phyloP scores from a whole-genome alignment of 1,140 invertebrate species.

The Ericerus pela region DNA sequence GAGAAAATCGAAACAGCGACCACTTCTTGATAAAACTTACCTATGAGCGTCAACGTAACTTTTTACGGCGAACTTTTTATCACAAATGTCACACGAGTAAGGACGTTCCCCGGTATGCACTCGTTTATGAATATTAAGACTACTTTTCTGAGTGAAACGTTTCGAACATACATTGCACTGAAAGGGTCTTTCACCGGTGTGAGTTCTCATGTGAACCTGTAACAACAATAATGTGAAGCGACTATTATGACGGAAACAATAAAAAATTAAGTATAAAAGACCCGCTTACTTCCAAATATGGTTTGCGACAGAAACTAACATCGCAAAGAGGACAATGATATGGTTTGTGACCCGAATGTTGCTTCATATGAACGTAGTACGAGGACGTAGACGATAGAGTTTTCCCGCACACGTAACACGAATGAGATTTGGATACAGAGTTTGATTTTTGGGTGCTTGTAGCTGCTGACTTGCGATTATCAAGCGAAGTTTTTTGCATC shows the following conservation, averaged over 20 bases:
- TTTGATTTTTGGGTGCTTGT: neutral
- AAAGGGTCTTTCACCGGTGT: constrained; percentile 24
- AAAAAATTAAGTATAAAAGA: neutral
- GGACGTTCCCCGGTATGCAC: constrained; percentile 39
- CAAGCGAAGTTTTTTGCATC: no score
- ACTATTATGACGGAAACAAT: neutral
- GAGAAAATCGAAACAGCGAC: neutral
- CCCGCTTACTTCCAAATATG: constrained; percentile 45
- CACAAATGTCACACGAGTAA: constrained; percentile 57
- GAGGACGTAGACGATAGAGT: constrained; percentile 55
- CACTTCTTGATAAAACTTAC: constrained; percentile 24
- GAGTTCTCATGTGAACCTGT: constrained; percentile 22
- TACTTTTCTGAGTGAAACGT: constrained; percentile 27
- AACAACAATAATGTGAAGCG: neutral
- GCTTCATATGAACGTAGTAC: constrained; percentile 65
- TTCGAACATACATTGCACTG: constrained; percentile 23
- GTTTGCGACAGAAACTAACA: constrained; percentile 54
- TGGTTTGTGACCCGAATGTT: constrained; percentile 59
- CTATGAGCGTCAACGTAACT: constrained; percentile 57
- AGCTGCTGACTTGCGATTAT: no score
- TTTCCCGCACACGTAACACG: constrained; percentile 59
- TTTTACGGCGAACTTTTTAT: constrained; percentile 58
- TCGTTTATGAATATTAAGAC: constrained; percentile 26
- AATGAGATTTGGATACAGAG: constrained; percentile 19
- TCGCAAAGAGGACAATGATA: constrained; percentile 58